phyloP scores from a whole-genome alignment of 37 sponge, comb jelly and placozoan genomes.

The Oscarella lobularis region DNA sequence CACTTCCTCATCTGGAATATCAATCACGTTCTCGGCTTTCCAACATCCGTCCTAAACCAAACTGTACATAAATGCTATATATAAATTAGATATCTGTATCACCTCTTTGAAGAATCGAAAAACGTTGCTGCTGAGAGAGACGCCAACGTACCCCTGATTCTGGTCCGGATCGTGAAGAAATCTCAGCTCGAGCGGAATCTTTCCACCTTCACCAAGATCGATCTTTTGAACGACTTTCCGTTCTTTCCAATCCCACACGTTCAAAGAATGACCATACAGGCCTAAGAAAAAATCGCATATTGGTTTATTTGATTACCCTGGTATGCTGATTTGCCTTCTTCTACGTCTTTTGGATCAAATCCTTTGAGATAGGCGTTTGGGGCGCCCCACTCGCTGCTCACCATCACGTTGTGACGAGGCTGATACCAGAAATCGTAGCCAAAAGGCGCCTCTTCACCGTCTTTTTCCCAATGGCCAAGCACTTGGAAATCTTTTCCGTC shows the following conservation, averaged over 20 bases:
- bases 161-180: slow-evolving; percentile 76
- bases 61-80: too few relatives aligned
- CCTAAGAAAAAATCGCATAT: too few relatives aligned
- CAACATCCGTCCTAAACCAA: too few relatives aligned
- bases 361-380: slow-evolving; percentile 56
- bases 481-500: slow-evolving; percentile 57
- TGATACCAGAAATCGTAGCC: slow-evolving; percentile 95
- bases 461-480: slow-evolving; percentile 67
- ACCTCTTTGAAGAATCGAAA: slow-evolving; percentile 53
- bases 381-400: slow-evolving; percentile 85
- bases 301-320: neutral
- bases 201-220: slow-evolving; percentile 53
- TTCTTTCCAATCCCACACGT: slow-evolving; percentile 82
- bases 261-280: slow-evolving; percentile 50
- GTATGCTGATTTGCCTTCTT: slow-evolving; percentile 43
- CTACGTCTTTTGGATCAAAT: slow-evolving; percentile 54
- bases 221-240: slow-evolving; percentile 45
- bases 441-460: slow-evolving; percentile 34
- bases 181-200: slow-evolving; percentile 76
- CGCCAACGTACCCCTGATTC: slow-evolving; percentile 62
- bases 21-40: too few relatives aligned
- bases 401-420: slow-evolving; percentile 79
- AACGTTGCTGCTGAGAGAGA: slow-evolving; percentile 58
- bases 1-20: too few relatives aligned
- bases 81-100: slow-evolving; percentile 12